Evolutionary conservation across 1,140 invertebrate genomes (phyloP), one percentile per base, ranked within the genome.

Genomic region (Ostrea edulis): DNA sequence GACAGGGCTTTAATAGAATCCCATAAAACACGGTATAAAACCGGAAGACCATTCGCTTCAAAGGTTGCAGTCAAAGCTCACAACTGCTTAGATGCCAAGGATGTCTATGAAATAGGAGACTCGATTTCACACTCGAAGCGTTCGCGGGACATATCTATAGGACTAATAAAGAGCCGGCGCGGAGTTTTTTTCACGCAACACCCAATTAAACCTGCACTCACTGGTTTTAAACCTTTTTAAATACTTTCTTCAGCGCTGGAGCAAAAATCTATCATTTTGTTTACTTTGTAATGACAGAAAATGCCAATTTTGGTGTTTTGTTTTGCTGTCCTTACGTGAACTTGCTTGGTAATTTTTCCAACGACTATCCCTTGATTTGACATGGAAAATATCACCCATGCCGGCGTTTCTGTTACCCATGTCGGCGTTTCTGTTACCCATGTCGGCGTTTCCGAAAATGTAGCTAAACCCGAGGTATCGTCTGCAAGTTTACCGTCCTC

Each of bases 141-240:
- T 29, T 25, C 12, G 25, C 68, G 25, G 68, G 68, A 29, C 68
- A 25, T 12, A 77, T 77, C 25, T 77, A 14, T 77, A 29, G 25
- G 68, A 12, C 25, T 25, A 35, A 77, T 29, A 25, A 77, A 77
- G 29, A 9, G 7, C 29, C 68, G 68, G 4, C 68, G 17, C 14
- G 55, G 25, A 35, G 68, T 77, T 25, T 77, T 35, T 29, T 35
- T 35, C 68, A 77, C 29, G 22, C 68, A 77, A 77, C 68, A 77
- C 25, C 8, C 25, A 77, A 77, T 77, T 77, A 77, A 22, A 14
- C 68, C 68, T 35, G 68, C 68, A 77, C 29, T 29, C 29, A 77
- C 68, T 77, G 68, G 68, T 77, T 77, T 77, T 35, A 77, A 77
- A 77, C 68, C 68, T 5, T 77, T 77, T 77, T 77, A 77, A 77